Evolutionary conservation across 2,113 vertebrate species (phyloP), one percentile per base, ranked within the genome.

Genomic region (Perca fluviatilis): DNA sequence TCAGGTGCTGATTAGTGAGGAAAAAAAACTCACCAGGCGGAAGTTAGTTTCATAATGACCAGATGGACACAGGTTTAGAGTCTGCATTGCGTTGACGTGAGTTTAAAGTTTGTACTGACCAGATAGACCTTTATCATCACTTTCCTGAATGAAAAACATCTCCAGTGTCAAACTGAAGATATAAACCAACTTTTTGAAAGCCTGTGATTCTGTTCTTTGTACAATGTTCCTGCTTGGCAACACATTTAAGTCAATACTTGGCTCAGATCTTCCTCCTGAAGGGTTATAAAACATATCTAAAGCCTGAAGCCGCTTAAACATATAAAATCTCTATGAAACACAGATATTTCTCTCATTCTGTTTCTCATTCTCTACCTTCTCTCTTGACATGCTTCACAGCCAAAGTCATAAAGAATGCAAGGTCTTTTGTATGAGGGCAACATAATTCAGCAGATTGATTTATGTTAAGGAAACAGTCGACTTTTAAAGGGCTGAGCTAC

Each of bases 391-490:
- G 77, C 82, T 85, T 85, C 78, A 80, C 84, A 19, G 74, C 82
- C 68, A 85, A 46, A 87, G 72, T 71, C 67, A 56, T 91, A 86
- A 88, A 89, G 81, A 88, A 84, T n/a, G 84, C 36, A 74, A 68
- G 50, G 77, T 64, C 60, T 58, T 51, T 67, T 82, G 66, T 70
- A 1, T 66, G 63, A 90, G 67, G 51, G 83, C 77, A 72, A 58
- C 60, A 1, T 87, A 81, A 85, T 82, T 82, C 74, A 30, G 72
- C 81, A 77, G 88, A 78, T 71, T 91, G 92, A 92, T 91, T 91
- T 85, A 93, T 89, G 76, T 68, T 3, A n/a, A 68, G 83, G 82
- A 82, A 87, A 83, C 79, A 56, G 80, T 77, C 21, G 76, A 85
- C 13, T 54, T 86, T 89, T 80, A 84, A 77, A 67, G 60, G 66